Base-by-base conservation (phyloP, 2,888 invertebrate genomes). In the Eupithecia subfuscata region DNA sequence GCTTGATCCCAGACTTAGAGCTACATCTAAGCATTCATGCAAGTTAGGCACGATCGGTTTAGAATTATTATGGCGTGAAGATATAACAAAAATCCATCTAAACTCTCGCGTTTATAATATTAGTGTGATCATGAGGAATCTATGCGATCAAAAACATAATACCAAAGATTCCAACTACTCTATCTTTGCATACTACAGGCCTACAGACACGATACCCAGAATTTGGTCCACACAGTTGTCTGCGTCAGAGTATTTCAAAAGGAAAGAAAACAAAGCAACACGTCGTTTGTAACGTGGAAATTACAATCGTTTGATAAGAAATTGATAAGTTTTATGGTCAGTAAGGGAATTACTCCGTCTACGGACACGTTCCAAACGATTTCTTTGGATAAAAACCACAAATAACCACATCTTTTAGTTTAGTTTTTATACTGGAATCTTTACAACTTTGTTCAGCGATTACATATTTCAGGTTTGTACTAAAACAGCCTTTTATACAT, bases 291-390 rank as follows among this genome's bases (percentile, higher is more conserved):
- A n/a, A 16, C 64, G 40, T 4, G 34, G 40, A 73, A 69, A 74
- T 6, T 67, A 48, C 63, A 74, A 65, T 69, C 74, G 70, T 73
- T 76, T 79, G 80, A 80, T 81, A 81, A 80, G 71, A 65, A 73
- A 71, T 72, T 79, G 78, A 78, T 81, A 80, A 79, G 75, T 74
- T 79, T 80, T 77, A 80, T 80, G 76, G 78, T 25, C 43, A 37
- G 18, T 11, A 25, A 30, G 9, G n/a, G 40, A 45, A 68, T 37
- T 14, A 37, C 37, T 40, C 12, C 37, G 37, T 37, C 40, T 40
- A 14, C 60, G 22, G 60, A 25, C 64, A 11, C 18, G 64, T 18
- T 64, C 8, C 1, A 22, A 25, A 52, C 37, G n/a, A 52, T 65
- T 72, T 69, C 71, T 77, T 84, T 84, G 80, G 34, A 60, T 60